phyloP scores from a whole-genome alignment of 2,113 vertebrate species.

The Eclectus roratus region DNA sequence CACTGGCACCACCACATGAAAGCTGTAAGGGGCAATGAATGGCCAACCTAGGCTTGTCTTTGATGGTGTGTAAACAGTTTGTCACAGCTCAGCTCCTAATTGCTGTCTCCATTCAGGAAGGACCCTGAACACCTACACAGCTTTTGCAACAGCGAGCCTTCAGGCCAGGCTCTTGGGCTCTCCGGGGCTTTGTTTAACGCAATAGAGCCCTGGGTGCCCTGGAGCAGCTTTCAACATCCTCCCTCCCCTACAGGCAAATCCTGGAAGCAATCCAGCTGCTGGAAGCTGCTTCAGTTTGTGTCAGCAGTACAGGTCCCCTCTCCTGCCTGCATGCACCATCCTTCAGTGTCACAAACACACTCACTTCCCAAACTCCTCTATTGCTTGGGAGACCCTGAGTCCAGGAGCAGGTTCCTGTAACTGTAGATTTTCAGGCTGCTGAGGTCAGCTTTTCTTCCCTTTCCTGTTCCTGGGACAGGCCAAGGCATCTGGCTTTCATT shows the following conservation, averaged over 20 bases:
- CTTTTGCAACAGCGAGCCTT: neutral
- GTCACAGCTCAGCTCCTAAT: neutral
- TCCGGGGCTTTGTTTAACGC: accelerated
- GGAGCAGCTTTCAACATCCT: neutral
- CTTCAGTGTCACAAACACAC: neutral
- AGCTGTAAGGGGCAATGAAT: neutral
- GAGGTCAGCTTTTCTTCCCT: neutral
- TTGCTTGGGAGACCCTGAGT: neutral
- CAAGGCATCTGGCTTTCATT: constrained; percentile 48
- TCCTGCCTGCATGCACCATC: accelerated
- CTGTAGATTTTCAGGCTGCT: neutral
- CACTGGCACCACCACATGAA: neutral
- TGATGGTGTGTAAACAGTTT: neutral
- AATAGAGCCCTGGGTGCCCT: neutral
- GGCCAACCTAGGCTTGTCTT: neutral
- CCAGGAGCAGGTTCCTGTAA: neutral
- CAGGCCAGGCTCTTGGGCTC: neutral
- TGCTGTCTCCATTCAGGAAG: neutral
- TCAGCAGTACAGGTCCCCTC: neutral
- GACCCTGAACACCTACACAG: neutral
- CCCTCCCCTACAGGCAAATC: neutral
- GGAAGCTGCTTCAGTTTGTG: neutral
- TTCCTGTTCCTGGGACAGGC: neutral
- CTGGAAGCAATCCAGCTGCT: neutral
- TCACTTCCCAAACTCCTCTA: neutral